Evolutionary conservation across 2,113 vertebrate genomes (phyloP), one percentile per base, ranked within the genome.

Genomic region (Solea senegalensis): DNA sequence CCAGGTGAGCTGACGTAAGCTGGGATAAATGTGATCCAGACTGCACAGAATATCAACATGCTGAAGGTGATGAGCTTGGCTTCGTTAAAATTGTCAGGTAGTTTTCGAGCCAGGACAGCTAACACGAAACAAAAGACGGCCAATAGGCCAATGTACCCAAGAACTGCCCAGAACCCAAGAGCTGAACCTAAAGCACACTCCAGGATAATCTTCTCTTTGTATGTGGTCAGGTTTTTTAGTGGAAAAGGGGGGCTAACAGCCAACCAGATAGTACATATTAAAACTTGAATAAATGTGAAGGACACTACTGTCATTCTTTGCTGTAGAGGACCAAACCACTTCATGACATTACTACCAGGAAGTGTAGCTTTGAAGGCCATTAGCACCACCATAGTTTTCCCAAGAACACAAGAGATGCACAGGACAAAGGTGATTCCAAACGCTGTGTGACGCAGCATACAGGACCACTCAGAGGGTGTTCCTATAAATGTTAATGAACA

Each of bases 1-100:
- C 91, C 90, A 63, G 91, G 91, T 45, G 91, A 92, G 58, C 90
- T 92, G 77, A 92, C 80, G 85, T 92, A 92, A 12, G 90, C 90
- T 68, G 91, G 90, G 34, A 92, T 86, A 65, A 91, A 91, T 1
- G 88, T 84, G 65, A 89, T 81, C 90, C 90, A 91, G 0, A 91
- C 86, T 34, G 88, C 86, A 88, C 85, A 89, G 65, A 90, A 81
- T 8, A 81, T 76, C 1, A 82, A 0, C 69, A 78, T 78, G 50
- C 75, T 89, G 74, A 90, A 90, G 21, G 87, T 90, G 62, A 90
- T 89, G 1, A 88, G 77, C 44, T 89, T 90, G n/a, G 75, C 74
- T 76, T 91, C 83, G 43, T 90, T 90, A 27, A 90, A 90, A 28
- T 85, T 88, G 65, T 89, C 87, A 60, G 76, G 69, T 16, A 78